A percentile compares a stretch with the other conserved stretches of the same genome.
Conservation (phyloP, 1,140 invertebrate species). For the Bombus terrestris region DNA sequence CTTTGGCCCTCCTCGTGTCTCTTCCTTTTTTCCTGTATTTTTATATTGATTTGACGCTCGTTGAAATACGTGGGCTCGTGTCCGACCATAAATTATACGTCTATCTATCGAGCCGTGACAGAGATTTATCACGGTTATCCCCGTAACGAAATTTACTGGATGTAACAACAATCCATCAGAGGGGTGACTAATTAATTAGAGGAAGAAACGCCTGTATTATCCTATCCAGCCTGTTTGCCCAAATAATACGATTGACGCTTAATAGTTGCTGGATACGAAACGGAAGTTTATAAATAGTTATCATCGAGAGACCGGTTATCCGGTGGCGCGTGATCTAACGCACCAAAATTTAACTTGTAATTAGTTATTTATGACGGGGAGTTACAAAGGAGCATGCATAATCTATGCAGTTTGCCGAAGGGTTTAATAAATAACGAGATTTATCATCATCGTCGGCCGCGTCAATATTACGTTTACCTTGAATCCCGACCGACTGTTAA, state of each 20-base stretch:
- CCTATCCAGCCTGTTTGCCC: not conserved
- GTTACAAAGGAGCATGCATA: conserved; percentile 1
- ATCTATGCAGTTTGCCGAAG: not conserved
- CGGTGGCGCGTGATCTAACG: not conserved
- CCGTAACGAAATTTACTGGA: conserved; percentile 30
- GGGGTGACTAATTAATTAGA: conserved; percentile 39
- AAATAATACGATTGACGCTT: conserved; percentile 35
- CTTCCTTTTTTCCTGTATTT: not conserved
- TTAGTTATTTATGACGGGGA: conserved; percentile 24
- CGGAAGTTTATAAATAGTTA: conserved; percentile 42
- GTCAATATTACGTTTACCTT: not conserved
- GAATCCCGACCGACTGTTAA: conserved; percentile 15
- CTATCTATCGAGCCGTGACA: conserved; percentile 37
- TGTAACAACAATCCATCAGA: conserved; percentile 41
- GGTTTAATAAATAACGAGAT: conserved; percentile 19
- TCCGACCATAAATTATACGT: conserved; percentile 37
- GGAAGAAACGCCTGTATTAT: conserved; percentile 27
- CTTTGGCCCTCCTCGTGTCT: not conserved
- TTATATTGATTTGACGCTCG: conserved; percentile 25
- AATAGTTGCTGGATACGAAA: conserved; percentile 11
- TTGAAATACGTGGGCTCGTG: conserved; percentile 6
- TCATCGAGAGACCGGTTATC: not conserved
- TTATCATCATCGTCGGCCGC: not conserved
- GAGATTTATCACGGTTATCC: conserved; percentile 50
- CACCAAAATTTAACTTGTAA: conserved; percentile 3